phyloP scores from a whole-genome alignment of 2,888 invertebrate species.

The Asteroscopus sphinx region DNA sequence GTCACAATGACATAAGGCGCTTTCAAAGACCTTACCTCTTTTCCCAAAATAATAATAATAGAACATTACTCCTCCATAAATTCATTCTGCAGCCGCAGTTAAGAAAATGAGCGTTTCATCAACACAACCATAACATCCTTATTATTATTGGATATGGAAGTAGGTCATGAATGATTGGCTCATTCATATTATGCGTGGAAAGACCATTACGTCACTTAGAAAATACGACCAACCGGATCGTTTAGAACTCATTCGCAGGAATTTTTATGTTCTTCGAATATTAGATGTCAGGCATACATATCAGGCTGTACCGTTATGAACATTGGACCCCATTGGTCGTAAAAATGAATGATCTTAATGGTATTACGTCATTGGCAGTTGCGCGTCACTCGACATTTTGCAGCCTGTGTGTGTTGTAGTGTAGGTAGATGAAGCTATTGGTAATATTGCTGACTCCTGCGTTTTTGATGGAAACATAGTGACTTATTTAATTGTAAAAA shows the following conservation, averaged over 20 bases:
- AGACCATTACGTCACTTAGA: conserved; percentile 38
- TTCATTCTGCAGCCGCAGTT: conserved; percentile 30
- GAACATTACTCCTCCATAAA: conserved; percentile 18
- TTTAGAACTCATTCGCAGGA: conserved; percentile 47
- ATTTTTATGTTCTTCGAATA: conserved; percentile 43
- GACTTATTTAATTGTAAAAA: too few species aligned
- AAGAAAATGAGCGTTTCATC: conserved; percentile 53
- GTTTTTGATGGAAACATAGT: too few species aligned
- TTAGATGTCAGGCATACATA: conserved; percentile 29
- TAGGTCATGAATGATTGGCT: conserved; percentile 59
- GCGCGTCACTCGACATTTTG: too few species aligned
- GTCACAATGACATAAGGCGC: too few species aligned
- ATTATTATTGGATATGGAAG: conserved; percentile 55
- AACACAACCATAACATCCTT: conserved; percentile 43
- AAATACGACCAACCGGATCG: conserved; percentile 44
- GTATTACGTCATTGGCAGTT: conserved; percentile 16
- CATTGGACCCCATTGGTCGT: conserved; percentile 15
- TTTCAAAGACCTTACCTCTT: too few species aligned
- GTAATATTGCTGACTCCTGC: too few species aligned
- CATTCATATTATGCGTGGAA: conserved; percentile 52
- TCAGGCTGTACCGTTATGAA: conserved; percentile 23
- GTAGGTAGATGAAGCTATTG: background rate
- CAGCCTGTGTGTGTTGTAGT: conserved; percentile 3
- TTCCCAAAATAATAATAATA: too few species aligned
- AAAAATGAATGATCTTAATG: conserved; percentile 33